phyloP scores from a whole-genome alignment of 2,888 invertebrate genomes.

The Vandiemenella viatica region DNA sequence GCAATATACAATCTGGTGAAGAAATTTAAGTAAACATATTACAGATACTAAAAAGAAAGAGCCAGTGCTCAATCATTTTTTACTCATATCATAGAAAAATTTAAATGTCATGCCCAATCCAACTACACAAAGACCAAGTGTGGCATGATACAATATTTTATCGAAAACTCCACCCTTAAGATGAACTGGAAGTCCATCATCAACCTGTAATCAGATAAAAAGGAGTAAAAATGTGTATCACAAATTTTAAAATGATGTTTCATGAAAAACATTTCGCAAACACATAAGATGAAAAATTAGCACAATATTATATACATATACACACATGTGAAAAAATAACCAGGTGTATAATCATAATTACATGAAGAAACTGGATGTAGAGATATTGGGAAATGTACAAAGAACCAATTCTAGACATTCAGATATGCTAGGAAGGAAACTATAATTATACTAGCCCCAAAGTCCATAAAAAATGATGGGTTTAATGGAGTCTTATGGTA shows the following conservation, averaged over 20 bases:
- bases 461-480: too few species aligned
- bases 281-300: not conserved
- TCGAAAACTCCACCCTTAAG: conserved; percentile 42
- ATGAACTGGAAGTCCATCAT: conserved; percentile 41
- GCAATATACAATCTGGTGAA: too few species aligned
- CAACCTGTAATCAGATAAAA: conserved; percentile 31
- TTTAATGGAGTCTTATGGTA: too few species aligned
- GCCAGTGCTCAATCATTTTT: too few species aligned
- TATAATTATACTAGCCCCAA: too few species aligned
- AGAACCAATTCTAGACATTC: too few species aligned
- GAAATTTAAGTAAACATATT: too few species aligned
- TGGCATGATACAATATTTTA: conserved; percentile 30
- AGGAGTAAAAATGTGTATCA: not conserved
- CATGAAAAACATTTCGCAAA: not conserved
- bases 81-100: conserved; percentile 22
- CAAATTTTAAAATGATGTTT: not conserved
- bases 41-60: too few species aligned
- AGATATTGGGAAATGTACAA: too few species aligned
- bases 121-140: conserved; percentile 25
- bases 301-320: not conserved
- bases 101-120: conserved; percentile 25
- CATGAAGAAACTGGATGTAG: too few species aligned
- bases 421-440: too few species aligned
- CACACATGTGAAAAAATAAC: not conserved
- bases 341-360: too few species aligned